Conservation (phyloP, 2,797 vertebrate genomes). For the Synanceia verrucosa region DNA sequence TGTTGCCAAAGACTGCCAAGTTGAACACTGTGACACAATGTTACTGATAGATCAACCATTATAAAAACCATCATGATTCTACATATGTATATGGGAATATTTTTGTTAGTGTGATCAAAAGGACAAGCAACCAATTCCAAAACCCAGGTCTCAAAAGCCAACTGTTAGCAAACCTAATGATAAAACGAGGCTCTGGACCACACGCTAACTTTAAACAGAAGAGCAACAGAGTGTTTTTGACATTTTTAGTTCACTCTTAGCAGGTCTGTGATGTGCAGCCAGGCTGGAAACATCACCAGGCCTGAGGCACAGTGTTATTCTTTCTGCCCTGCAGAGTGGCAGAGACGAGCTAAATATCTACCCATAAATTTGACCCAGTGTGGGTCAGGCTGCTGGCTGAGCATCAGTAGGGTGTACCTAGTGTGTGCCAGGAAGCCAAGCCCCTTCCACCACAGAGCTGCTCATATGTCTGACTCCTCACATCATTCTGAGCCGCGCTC, state of each 20-base stretch:
- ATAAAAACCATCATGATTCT: background rate
- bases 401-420: slow-evolving; percentile 61
- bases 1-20: slow-evolving; percentile 27
- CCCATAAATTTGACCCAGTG: slow-evolving; percentile 70
- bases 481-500: slow-evolving; percentile 55
- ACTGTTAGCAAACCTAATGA: slow-evolving; percentile 10
- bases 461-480: slow-evolving; percentile 63
- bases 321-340: slow-evolving; percentile 68
- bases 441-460: slow-evolving; percentile 59
- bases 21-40: too few relatives aligned
- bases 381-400: slow-evolving; percentile 55
- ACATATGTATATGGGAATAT: background rate
- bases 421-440: slow-evolving; percentile 61
- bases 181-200: slow-evolving; percentile 47
- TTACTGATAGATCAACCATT: too few relatives aligned
- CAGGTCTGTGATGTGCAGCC: slow-evolving; percentile 67
- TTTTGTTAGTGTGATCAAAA: slow-evolving; percentile 8
- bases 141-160: slow-evolving; percentile 12
- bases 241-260: slow-evolving; percentile 59
- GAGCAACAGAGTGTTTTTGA: slow-evolving; percentile 58
- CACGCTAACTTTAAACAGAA: slow-evolving; percentile 51
- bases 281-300: slow-evolving; percentile 56
- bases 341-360: slow-evolving; percentile 71
- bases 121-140: slow-evolving; percentile 18
- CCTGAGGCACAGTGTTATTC: slow-evolving; percentile 62